Evolutionary conservation across 1,140 invertebrate species (phyloP).

Genomic region (Platyscapa corneri): DNA sequence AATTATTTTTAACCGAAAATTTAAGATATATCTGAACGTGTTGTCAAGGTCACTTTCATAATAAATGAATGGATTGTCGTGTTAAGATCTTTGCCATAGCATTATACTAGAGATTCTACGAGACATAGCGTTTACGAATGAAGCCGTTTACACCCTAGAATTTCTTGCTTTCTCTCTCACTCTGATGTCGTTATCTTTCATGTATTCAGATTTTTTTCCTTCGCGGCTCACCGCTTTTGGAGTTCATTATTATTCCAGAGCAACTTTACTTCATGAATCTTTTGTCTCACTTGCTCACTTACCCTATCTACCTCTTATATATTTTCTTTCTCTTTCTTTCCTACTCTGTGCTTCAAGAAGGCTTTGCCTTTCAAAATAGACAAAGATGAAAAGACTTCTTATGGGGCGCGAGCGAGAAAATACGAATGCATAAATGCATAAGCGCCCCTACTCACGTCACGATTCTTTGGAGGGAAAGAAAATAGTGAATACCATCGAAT

Average conservation of each 20-base stretch:
- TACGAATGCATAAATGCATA: slow-evolving; percentile 77
- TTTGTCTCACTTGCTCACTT: slow-evolving; percentile 39
- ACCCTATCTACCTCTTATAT: slow-evolving; percentile 33
- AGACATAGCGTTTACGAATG: slow-evolving; percentile 56
- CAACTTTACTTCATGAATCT: slow-evolving; percentile 68
- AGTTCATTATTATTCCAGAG: slow-evolving; percentile 75
- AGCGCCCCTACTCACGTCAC: slow-evolving; percentile 64
- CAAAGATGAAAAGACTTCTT: slow-evolving; percentile 59
- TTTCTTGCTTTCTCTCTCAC: slow-evolving; percentile 29
- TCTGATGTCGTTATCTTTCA: slow-evolving; percentile 71
- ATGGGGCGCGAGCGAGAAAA: slow-evolving; percentile 68
- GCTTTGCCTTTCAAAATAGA: slow-evolving; percentile 51
- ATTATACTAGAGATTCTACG: slow-evolving; percentile 14
- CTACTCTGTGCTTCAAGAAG: slow-evolving; percentile 13
- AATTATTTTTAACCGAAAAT: not conserved
- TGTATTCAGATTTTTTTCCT: slow-evolving; percentile 74
- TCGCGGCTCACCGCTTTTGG: slow-evolving; percentile 60
- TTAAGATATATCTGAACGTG: not conserved
- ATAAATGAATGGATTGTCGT: not conserved
- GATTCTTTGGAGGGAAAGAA: slow-evolving; percentile 41
- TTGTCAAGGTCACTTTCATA: not conserved
- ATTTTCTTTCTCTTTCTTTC: not conserved
- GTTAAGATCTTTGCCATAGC: not conserved
- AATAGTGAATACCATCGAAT: not conserved
- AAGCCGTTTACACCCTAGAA: slow-evolving; percentile 64